A percentile compares a stretch with the other conserved stretches of the same genome.
Evolutionary conservation across 2,113 vertebrate species (phyloP).

Genomic region (Fukomys damarensis): DNA sequence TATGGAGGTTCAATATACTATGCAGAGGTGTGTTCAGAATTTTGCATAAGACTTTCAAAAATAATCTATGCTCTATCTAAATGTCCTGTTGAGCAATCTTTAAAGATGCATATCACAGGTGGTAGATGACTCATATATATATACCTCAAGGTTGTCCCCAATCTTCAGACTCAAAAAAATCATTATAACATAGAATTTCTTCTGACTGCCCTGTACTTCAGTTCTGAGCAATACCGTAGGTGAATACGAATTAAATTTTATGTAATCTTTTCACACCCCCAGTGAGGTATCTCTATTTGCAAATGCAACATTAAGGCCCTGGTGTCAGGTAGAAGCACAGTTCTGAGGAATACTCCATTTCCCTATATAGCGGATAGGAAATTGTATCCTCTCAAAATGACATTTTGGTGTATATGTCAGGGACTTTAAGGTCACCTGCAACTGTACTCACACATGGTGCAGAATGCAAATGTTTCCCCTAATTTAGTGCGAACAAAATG

Average conservation of each 20-base stretch:
- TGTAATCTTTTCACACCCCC: background rate
- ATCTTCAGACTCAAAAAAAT: background rate
- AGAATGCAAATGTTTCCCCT: background rate
- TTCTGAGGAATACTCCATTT: background rate
- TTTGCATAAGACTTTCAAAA: background rate
- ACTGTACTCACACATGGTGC: background rate
- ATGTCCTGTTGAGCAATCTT: background rate
- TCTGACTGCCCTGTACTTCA: background rate
- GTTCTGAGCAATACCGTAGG: background rate
- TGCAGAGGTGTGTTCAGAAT: background rate
- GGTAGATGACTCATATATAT: background rate
- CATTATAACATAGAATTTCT: background rate
- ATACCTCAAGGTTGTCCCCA: background rate
- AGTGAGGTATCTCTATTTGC: background rate
- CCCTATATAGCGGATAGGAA: background rate
- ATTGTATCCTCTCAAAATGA: background rate
- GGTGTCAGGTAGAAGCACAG: background rate
- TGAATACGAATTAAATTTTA: background rate
- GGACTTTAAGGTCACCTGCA: too few relatives aligned
- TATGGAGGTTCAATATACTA: background rate
- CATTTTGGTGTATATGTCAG: background rate
- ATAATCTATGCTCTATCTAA: background rate
- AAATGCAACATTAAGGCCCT: background rate
- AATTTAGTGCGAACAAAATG: background rate
- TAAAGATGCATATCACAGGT: background rate